Percentiles rank a stretch among this genome's conserved stretches.
Evolutionary conservation across 2,113 vertebrate species (phyloP).

Genomic region (Orcinus orca): DNA sequence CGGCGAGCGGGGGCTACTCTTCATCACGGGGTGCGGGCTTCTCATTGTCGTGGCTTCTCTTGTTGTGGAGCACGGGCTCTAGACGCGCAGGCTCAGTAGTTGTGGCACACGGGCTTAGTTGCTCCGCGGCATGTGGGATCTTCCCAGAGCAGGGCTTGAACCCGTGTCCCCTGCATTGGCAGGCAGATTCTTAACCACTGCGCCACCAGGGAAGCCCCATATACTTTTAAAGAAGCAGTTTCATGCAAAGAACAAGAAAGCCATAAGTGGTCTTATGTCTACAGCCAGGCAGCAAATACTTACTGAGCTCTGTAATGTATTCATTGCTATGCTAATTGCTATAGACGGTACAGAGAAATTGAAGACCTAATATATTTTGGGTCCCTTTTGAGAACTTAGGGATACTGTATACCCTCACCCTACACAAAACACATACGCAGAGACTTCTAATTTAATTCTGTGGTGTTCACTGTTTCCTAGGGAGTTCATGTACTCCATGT

Average conservation of each 20-base stretch:
- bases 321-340: slow-evolving; percentile 41
- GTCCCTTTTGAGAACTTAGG: slow-evolving; percentile 35
- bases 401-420: neutral
- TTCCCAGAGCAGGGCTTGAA: too few relatives aligned
- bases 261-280: neutral
- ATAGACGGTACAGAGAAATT: slow-evolving; percentile 8
- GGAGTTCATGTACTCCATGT: neutral
- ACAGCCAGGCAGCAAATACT: neutral
- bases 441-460: neutral
- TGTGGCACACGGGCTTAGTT: too few relatives aligned
- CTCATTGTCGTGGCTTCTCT: too few relatives aligned
- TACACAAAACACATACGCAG: neutral
- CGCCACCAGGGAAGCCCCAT: too few relatives aligned
- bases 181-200: too few relatives aligned
- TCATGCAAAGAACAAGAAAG: neutral
- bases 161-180: too few relatives aligned
- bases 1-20: too few relatives aligned
- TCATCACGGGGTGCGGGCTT: too few relatives aligned
- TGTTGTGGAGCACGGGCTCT: too few relatives aligned
- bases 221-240: neutral
- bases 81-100: too few relatives aligned
- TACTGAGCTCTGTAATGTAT: neutral
- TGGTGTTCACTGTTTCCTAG: neutral
- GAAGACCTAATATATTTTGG: slow-evolving; percentile 14
- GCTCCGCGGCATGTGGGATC: too few relatives aligned